Conservation (phyloP, 2,113 vertebrate species). For the Zonotrichia leucophrys region DNA sequence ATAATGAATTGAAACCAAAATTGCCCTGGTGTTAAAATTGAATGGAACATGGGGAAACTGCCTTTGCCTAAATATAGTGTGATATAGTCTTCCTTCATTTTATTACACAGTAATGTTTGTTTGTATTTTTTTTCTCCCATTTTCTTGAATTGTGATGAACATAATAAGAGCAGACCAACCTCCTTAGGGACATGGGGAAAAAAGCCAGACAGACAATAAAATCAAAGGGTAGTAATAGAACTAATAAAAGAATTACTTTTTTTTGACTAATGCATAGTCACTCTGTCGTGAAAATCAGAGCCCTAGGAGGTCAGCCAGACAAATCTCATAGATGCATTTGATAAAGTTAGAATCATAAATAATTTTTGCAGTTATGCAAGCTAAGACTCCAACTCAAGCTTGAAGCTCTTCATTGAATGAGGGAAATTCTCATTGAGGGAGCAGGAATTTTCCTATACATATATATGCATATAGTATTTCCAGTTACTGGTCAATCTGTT, state of each 20-base stretch:
- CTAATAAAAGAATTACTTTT: not conserved
- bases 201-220: not conserved
- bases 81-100: not conserved
- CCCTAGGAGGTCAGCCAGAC: not conserved
- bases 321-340: not conserved
- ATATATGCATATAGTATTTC: not conserved
- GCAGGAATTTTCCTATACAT: not conserved
- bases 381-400: not conserved
- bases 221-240: not conserved
- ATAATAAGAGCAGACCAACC: not conserved
- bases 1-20: not conserved
- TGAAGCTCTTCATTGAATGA: slow-evolving; percentile 5
- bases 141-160: not conserved
- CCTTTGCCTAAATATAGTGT: not conserved
- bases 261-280: not conserved
- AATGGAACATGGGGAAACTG: not conserved
- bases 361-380: slow-evolving; percentile 10
- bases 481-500: not conserved
- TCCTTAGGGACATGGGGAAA: not conserved
- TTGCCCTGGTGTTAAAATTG: not conserved
- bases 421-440: not conserved
- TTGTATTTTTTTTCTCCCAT: not conserved
- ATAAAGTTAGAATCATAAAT: not conserved
- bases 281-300: not conserved
- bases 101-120: not conserved